Conservation (phyloP, 2,888 invertebrate genomes). For the Drosophila histrio region DNA sequence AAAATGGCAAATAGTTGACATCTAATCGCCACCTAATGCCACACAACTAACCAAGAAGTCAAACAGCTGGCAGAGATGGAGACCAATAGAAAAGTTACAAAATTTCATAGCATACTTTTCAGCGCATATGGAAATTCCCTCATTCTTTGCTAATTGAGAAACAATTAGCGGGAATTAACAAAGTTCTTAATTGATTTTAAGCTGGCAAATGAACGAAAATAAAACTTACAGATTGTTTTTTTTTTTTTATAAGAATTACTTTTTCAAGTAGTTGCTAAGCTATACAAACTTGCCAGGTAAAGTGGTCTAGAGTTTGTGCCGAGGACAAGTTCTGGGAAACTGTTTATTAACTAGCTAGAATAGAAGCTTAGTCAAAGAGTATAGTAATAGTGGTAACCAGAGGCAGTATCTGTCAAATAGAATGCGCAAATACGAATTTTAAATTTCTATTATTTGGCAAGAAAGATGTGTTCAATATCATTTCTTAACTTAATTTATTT, state of each 20-base stretch:
- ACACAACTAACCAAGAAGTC: slow-evolving; percentile 23
- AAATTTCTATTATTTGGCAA: too few species aligned
- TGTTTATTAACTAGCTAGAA: not conserved
- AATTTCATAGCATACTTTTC: slow-evolving; percentile 44
- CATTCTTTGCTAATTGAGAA: slow-evolving; percentile 26
- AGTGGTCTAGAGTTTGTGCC: not conserved
- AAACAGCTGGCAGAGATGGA: slow-evolving; percentile 27
- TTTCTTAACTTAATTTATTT: too few species aligned
- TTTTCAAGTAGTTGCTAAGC: not conserved
- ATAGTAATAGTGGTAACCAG: not conserved
- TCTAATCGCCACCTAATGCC: slow-evolving; percentile 43
- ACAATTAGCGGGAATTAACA: slow-evolving; percentile 26
- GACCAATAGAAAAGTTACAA: slow-evolving; percentile 31
- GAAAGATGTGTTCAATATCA: too few species aligned
- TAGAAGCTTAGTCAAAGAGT: not conserved
- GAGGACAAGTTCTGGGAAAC: not conserved
- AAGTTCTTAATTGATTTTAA: slow-evolving; percentile 32
- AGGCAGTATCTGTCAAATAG: not conserved
- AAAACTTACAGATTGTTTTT: not conserved
- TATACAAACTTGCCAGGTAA: not conserved
- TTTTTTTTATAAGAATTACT: not conserved
- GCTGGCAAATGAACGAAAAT: not conserved
- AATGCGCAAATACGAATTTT: too few species aligned
- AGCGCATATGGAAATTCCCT: slow-evolving; percentile 33
- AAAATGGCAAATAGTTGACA: slow-evolving; percentile 58